A percentile compares a stretch with the other conserved stretches of the same genome.
Evolutionary conservation across 2,113 vertebrate species (phyloP).

Genomic region (Microcebus tavaratra): DNA sequence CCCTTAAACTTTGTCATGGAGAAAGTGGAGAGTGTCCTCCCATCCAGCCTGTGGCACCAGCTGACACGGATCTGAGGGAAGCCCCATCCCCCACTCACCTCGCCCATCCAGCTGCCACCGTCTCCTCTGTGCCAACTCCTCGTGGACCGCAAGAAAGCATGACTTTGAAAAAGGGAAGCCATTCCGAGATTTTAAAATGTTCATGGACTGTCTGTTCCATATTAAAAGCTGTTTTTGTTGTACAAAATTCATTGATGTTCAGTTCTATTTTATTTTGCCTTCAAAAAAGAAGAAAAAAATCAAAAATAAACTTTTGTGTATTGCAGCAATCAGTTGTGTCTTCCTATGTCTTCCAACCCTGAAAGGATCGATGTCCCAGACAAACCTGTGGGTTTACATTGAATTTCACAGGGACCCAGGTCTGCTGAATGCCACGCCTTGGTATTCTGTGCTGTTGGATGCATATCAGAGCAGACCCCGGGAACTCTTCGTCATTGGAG

Average conservation of each 20-base stretch:
- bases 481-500: not conserved
- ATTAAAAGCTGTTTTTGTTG: constrained; percentile 93
- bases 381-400: not conserved
- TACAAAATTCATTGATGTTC: constrained; percentile 92
- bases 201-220: constrained; percentile 90
- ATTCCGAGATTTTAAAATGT: constrained; percentile 83
- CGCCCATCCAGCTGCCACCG: constrained; percentile 71
- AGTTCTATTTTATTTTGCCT: constrained; percentile 92
- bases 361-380: not conserved
- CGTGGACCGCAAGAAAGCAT: constrained; percentile 86
- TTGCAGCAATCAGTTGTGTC: constrained; percentile 85
- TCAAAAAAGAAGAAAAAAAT: constrained; percentile 88
- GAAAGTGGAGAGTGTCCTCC: constrained; percentile 98
- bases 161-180: constrained; percentile 86
- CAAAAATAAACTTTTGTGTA: constrained; percentile 97
- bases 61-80: constrained; percentile 94
- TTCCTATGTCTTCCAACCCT: constrained; percentile 60
- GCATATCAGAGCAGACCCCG: not conserved
- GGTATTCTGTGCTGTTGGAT: not conserved
- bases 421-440: not conserved
- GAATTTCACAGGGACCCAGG: not conserved
- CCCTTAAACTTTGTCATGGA: constrained; percentile 99
- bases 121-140: constrained; percentile 88
- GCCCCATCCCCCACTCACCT: not conserved
- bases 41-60: constrained; percentile 99